Percentiles rank a stretch among this genome's conserved stretches.
Conservation (phyloP, 2,797 vertebrate genomes). For the Eidolon dupreanum region DNA sequence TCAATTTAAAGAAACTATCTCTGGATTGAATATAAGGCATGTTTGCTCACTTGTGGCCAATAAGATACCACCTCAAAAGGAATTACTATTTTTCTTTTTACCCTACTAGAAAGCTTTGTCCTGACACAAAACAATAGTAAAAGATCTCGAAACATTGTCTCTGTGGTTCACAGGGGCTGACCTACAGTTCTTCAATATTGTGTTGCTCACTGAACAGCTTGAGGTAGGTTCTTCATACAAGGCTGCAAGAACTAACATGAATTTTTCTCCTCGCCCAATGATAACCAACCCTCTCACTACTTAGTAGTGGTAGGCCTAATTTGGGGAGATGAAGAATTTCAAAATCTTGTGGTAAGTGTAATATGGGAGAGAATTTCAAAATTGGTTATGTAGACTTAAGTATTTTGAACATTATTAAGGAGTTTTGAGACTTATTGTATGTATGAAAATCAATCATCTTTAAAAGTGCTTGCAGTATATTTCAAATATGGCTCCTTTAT, state of each 20-base stretch:
- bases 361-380: background rate
- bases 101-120: background rate
- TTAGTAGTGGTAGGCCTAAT: background rate
- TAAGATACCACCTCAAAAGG: background rate
- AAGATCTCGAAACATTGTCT: background rate
- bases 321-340: background rate
- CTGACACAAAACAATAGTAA: background rate
- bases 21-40: background rate
- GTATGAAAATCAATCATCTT: background rate
- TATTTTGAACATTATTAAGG: background rate
- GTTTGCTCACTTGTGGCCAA: background rate
- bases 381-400: background rate
- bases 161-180: background rate
- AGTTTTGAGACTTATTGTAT: background rate
- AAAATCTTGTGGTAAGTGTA: background rate
- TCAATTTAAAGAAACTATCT: background rate
- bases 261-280: background rate
- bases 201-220: background rate
- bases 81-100: background rate
- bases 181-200: background rate
- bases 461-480: background rate
- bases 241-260: background rate
- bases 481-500: background rate
- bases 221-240: background rate
- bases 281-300: background rate